Conservation (phyloP, 2,113 vertebrate species). For the Xyliphius kryptos region DNA sequence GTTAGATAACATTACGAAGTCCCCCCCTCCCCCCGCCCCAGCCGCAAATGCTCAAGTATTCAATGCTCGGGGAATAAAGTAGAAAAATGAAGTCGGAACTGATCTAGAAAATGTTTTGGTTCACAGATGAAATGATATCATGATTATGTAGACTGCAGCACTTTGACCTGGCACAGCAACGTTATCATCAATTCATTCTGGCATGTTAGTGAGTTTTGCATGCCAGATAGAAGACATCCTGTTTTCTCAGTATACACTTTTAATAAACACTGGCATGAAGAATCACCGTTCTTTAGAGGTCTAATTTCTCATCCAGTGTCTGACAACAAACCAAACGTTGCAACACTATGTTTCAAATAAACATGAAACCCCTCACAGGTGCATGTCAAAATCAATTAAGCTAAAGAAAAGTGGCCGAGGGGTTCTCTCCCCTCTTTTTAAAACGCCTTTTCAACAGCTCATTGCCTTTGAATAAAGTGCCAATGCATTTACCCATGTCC, state of each 20-base stretch:
- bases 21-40: background rate
- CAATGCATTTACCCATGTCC: constrained; percentile 44
- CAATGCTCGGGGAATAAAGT: constrained; percentile 17
- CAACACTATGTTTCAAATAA: constrained; percentile 49
- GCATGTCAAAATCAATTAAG: constrained; percentile 46
- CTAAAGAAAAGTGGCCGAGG: constrained; percentile 44
- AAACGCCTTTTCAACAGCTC: constrained; percentile 41
- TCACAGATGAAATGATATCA: constrained; percentile 24
- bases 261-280: constrained; percentile 33
- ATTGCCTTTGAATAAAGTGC: constrained; percentile 43
- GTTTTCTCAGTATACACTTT: background rate
- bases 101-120: constrained; percentile 14
- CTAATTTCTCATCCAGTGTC: constrained; percentile 48
- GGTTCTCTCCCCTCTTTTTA: constrained; percentile 47
- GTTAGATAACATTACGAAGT: constrained; percentile 22
- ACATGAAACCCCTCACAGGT: constrained; percentile 39
- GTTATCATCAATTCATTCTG: constrained; percentile 16
- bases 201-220: background rate
- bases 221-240: constrained; percentile 6
- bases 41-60: constrained; percentile 23
- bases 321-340: constrained; percentile 34
- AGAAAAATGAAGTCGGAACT: constrained; percentile 8
- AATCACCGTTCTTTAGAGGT: constrained; percentile 52
- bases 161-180: constrained; percentile 7
- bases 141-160: constrained; percentile 19